Evolutionary conservation across 2,113 vertebrate genomes (phyloP).

Genomic region (Aix galericulata): DNA sequence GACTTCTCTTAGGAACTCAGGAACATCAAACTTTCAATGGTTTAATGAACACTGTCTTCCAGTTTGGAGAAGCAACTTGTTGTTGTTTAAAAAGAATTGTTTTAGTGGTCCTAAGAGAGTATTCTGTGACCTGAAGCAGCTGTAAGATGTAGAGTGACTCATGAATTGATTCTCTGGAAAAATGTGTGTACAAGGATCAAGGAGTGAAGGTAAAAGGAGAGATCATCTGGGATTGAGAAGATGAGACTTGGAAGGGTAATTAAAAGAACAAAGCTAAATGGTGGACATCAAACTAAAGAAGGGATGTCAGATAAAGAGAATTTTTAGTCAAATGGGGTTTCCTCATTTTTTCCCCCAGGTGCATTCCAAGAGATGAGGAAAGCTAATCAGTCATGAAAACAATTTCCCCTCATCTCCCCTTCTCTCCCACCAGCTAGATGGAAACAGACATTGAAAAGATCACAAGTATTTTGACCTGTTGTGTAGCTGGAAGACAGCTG

Average conservation of each 20-base stretch:
- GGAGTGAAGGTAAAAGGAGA: neutral
- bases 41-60: neutral
- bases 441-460: neutral
- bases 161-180: neutral
- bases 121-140: neutral
- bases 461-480: neutral
- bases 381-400: neutral
- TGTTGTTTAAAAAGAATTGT: neutral
- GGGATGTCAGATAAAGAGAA: neutral
- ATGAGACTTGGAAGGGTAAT: neutral
- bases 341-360: neutral
- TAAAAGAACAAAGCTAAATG: neutral
- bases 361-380: neutral
- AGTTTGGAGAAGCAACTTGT: neutral
- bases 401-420: accelerated
- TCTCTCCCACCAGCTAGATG: neutral
- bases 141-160: neutral
- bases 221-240: neutral
- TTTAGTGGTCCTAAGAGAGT: neutral
- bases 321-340: neutral
- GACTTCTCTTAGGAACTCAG: neutral
- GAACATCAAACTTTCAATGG: neutral
- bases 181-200: neutral
- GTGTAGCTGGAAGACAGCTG: neutral
- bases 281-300: neutral